Percentiles rank a stretch among this genome's conserved stretches.
Evolutionary conservation across 2,888 invertebrate species (phyloP).

Genomic region (Aplocera efformata): DNA sequence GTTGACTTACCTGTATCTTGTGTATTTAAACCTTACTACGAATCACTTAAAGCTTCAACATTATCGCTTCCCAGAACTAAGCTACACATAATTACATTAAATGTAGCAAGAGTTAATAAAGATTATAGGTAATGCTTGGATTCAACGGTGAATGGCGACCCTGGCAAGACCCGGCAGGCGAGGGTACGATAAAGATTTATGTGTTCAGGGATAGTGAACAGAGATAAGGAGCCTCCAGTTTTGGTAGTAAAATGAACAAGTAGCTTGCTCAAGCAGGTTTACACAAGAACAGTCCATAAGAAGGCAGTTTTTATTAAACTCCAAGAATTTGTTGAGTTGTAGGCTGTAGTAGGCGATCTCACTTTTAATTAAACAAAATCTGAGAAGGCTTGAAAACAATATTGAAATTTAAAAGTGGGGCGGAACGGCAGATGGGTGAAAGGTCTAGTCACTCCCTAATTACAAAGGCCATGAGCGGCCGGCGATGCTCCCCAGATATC

Average conservation of each 20-base stretch:
- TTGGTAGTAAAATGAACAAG: neutral
- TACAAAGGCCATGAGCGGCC: constrained; percentile 36
- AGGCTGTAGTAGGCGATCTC: too few species aligned
- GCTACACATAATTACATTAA: too few species aligned
- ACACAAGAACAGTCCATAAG: too few species aligned
- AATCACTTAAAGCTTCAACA: neutral
- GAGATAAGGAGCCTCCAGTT: neutral
- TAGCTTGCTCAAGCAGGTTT: too few species aligned
- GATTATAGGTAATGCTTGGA: constrained; percentile 1
- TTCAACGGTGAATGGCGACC: neutral
- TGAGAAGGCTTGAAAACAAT: constrained; percentile 15
- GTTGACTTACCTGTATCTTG: neutral
- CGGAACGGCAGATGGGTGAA: constrained; percentile 26
- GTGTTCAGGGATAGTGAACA: constrained; percentile 4
- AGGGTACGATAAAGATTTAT: constrained; percentile 7
- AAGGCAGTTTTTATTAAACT: too few species aligned
- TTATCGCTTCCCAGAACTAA: too few species aligned
- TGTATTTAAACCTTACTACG: neutral
- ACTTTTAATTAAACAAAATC: neutral
- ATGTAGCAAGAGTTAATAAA: neutral
- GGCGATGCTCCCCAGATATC: constrained; percentile 29
- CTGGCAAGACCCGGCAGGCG: neutral
- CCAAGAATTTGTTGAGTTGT: too few species aligned
- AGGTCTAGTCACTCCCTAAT: constrained; percentile 43
- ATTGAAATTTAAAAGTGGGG: constrained; percentile 15